Percentiles rank a stretch among this genome's conserved stretches.
These are phyloP conservation scores for Delia radicum DNA, from an alignment of 1,140 invertebrate species.

Conservation along the genomic window DNA sequence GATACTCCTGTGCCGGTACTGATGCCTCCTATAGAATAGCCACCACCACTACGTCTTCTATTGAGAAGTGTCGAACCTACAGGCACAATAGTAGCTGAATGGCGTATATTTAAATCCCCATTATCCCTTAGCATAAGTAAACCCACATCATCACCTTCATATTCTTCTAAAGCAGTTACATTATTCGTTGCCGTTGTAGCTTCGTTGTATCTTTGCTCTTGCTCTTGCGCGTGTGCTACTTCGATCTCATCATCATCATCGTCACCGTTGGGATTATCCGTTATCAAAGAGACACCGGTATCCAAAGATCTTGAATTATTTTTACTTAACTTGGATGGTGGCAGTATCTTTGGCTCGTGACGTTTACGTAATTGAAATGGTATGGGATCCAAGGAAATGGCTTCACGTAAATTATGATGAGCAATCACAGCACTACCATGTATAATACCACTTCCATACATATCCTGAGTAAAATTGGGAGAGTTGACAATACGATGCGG, in stretches of 20 bases:
- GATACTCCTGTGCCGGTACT: constrained; percentile 41
- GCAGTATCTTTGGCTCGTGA: constrained; percentile 43
- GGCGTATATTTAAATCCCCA: constrained; percentile 39
- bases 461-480: constrained; percentile 29
- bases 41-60: constrained; percentile 33
- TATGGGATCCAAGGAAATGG: constrained; percentile 51
- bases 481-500: constrained; percentile 51
- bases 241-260: neutral
- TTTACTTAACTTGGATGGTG: constrained; percentile 50
- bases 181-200: constrained; percentile 33
- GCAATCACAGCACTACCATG: constrained; percentile 18
- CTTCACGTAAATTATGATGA: constrained; percentile 41
- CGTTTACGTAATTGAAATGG: constrained; percentile 46
- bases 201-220: neutral
- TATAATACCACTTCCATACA: constrained; percentile 27
- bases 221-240: neutral
- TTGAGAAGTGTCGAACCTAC: constrained; percentile 22
- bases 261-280: constrained; percentile 29
- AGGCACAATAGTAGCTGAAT: constrained; percentile 39
- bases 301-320: constrained; percentile 53
- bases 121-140: constrained; percentile 47
- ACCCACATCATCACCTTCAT: constrained; percentile 45
- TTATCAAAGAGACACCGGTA: constrained; percentile 50
- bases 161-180: constrained; percentile 40
- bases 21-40: constrained; percentile 41